Evolutionary conservation across 2,888 invertebrate genomes (phyloP).

Genomic region (Electrophaes corylata): DNA sequence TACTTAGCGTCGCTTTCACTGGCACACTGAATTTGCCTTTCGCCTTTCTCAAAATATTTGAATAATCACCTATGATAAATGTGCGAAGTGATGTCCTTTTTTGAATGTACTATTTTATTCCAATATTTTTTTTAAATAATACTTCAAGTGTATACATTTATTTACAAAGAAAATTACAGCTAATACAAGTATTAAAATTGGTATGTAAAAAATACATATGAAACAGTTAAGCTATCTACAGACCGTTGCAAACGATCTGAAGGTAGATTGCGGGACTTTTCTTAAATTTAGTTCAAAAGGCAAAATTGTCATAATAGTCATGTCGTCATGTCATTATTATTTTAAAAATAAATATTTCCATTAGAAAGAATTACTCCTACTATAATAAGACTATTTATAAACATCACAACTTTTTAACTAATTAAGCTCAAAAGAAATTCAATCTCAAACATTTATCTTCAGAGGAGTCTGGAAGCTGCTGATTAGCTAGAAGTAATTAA

Average conservation of each 20-base stretch:
- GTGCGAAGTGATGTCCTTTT: slow-evolving; percentile 15
- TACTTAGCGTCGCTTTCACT: slow-evolving; percentile 33
- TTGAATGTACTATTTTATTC: no score
- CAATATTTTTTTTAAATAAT: not conserved
- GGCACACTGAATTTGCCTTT: slow-evolving; percentile 28
- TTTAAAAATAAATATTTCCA: no score
- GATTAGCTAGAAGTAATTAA: slow-evolving; percentile 18
- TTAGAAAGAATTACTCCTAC: no score
- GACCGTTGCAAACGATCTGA: not conserved
- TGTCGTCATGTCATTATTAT: no score
- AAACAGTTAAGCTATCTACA: not conserved
- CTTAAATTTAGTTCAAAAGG: no score
- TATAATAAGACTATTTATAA: no score
- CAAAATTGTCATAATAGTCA: no score
- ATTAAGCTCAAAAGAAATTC: slow-evolving; percentile 25
- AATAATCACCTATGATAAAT: slow-evolving; percentile 17
- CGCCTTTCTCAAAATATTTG: slow-evolving; percentile 36
- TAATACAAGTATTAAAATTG: no score
- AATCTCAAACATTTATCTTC: slow-evolving; percentile 20
- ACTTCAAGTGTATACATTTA: no score
- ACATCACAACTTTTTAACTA: slow-evolving; percentile 23
- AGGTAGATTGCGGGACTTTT: not conserved
- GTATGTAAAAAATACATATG: not conserved
- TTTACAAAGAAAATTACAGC: no score
- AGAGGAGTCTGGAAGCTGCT: slow-evolving; percentile 23